Conservation (phyloP, 2,888 invertebrate genomes). For the Protula sp. region DNA sequence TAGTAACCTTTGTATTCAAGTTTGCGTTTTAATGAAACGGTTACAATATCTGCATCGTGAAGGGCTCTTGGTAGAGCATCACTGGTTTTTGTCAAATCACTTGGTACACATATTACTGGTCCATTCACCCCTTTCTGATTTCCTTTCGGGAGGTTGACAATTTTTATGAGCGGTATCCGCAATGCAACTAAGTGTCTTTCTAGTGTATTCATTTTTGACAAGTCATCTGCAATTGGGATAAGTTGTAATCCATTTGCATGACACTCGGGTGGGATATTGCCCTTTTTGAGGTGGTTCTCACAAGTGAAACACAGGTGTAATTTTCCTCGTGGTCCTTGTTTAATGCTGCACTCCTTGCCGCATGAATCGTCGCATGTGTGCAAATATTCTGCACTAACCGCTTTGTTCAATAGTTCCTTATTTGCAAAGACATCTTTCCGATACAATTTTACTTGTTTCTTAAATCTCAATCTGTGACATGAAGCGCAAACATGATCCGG, state of each 20-base stretch:
- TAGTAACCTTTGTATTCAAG: too few species aligned
- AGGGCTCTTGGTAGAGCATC: background rate
- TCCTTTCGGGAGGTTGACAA: background rate
- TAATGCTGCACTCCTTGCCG: background rate
- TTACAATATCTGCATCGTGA: background rate
- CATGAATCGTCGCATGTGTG: background rate
- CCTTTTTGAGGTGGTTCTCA: background rate
- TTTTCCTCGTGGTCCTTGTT: background rate
- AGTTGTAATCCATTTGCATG: background rate
- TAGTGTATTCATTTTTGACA: background rate
- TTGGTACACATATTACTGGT: background rate
- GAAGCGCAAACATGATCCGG: background rate
- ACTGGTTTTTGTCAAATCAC: background rate
- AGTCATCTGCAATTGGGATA: background rate
- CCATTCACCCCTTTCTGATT: background rate
- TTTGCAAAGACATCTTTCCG: background rate
- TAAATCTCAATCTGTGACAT: background rate
- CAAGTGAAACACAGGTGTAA: background rate
- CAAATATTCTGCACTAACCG: too few species aligned
- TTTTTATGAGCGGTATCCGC: background rate
- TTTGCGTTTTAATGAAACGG: background rate
- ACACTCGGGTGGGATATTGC: background rate
- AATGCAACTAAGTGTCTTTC: background rate
- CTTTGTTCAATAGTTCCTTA: too few species aligned
- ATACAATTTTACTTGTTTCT: background rate